A percentile compares a stretch with the other conserved stretches of the same genome.
These are phyloP conservation scores for Monoplex corrugatus DNA, from an alignment of 2,888 invertebrate genomes.

Conservation along the genomic window DNA sequence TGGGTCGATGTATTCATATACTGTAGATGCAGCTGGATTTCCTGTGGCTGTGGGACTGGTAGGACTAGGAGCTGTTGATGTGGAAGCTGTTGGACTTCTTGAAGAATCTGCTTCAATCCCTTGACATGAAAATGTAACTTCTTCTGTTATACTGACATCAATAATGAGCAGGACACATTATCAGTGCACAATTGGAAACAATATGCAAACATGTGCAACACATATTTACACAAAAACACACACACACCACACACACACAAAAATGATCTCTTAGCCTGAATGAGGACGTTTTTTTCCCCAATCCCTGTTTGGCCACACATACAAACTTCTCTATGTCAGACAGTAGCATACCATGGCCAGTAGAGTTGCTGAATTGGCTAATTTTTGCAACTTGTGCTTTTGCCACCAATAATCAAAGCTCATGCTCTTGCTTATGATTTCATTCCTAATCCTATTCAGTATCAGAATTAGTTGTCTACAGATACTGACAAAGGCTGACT, in stretches of 20 bases:
- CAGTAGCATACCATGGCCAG: too few relatives aligned
- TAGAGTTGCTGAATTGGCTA: neutral
- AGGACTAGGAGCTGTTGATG: neutral
- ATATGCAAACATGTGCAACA: too few relatives aligned
- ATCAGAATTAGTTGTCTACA: too few relatives aligned
- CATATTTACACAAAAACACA: too few relatives aligned
- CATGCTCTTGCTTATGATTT: too few relatives aligned
- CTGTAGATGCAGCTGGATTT: neutral
- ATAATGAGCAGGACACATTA: neutral
- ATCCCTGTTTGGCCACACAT: neutral
- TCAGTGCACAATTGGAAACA: neutral
- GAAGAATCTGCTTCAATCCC: constrained; percentile 27
- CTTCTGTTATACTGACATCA: neutral
- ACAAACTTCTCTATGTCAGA: too few relatives aligned
- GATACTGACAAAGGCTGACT: too few relatives aligned
- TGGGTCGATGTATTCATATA: constrained; percentile 31
- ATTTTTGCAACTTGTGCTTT: too few relatives aligned
- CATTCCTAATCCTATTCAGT: too few relatives aligned
- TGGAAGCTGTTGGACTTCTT: neutral
- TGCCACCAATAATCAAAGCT: too few relatives aligned
- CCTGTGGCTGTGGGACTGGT: neutral
- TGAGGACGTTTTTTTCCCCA: neutral
- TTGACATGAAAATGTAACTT: neutral
- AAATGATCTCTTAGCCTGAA: neutral
- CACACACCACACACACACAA: too few relatives aligned